phyloP scores from a whole-genome alignment of 2,113 vertebrate genomes.

The Passer montanus region DNA sequence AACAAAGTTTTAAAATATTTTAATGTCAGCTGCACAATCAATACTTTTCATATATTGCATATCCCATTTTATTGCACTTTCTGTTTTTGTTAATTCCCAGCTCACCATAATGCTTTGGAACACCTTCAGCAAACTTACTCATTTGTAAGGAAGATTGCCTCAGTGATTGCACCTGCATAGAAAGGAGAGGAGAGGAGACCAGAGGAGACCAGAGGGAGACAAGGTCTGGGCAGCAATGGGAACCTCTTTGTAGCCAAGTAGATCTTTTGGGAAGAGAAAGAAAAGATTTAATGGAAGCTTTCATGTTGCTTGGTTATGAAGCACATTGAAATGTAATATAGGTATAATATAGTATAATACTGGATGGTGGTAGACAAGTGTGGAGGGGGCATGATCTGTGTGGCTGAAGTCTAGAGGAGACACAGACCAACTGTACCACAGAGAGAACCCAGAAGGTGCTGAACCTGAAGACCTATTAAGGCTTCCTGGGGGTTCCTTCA shows the following conservation, averaged over 20 bases:
- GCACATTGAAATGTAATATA: neutral
- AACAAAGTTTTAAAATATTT: neutral
- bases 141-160: neutral
- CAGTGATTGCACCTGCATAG: neutral
- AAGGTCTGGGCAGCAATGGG: neutral
- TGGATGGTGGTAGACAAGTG: neutral
- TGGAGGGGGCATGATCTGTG: neutral
- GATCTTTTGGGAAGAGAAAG: neutral
- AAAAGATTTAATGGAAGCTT: neutral
- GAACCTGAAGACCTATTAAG: neutral
- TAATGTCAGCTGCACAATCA: neutral
- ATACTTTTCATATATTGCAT: neutral
- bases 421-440: fast-evolving
- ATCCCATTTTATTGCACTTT: neutral
- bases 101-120: neutral
- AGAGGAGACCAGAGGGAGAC: neutral
- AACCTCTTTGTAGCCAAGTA: neutral
- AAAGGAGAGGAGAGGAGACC: neutral
- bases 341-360: neutral
- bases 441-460: neutral
- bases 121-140: neutral
- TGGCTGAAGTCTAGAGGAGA: neutral
- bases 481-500: neutral
- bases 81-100: neutral
- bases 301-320: neutral